Evolutionary conservation across 2,797 vertebrate species (phyloP), one percentile per base, ranked within the genome.

Genomic region (Pteropus rufus): DNA sequence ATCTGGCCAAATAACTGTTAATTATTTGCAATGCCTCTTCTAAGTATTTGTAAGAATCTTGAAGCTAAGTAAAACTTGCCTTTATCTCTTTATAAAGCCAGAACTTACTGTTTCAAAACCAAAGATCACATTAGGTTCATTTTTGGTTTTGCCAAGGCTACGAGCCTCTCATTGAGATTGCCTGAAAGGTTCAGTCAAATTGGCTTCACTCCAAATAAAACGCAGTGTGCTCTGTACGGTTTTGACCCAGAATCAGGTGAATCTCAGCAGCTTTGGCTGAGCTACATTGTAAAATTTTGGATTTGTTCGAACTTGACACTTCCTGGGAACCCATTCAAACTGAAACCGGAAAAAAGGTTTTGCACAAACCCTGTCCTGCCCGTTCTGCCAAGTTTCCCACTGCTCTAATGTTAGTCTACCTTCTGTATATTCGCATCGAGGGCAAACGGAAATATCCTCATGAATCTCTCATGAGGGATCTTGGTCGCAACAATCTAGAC

Each of bases 241-340:
- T 97, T 96, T 97, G 97, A 97, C 97, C 97, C 97, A 97, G 97
- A 98, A 98, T 98, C 97, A 98, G 97, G 97, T 98, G 97, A 97
- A 98, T 97, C 97, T 97, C 97, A 97, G 96, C 97, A 96, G 97
- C 97, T 97, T 96, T 98, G 97, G 97, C 97, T 12, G 83, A 86
- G 92, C 96, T 89, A 79, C 97, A 97, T 97, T 98, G 97, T 98
- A 98, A 98, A 98, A 98, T 97, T 98, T 97, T 98, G 97, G 97
- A 98, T 98, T 97, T 85, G 97, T 98, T 97, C 93, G 10, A 95
- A 97, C 97, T 98, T 98, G 97, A 98, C 97, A 98, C 97, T 98
- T 98, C 97, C 97, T 97, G 97, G 97, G 97, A 98, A 98, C 96
- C 97, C 97, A 97, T 98, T 98, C 97, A 98, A 98, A 98, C 97